Evolutionary conservation across 2,113 vertebrate genomes (phyloP).

Genomic region (Zosterops japonicus): DNA sequence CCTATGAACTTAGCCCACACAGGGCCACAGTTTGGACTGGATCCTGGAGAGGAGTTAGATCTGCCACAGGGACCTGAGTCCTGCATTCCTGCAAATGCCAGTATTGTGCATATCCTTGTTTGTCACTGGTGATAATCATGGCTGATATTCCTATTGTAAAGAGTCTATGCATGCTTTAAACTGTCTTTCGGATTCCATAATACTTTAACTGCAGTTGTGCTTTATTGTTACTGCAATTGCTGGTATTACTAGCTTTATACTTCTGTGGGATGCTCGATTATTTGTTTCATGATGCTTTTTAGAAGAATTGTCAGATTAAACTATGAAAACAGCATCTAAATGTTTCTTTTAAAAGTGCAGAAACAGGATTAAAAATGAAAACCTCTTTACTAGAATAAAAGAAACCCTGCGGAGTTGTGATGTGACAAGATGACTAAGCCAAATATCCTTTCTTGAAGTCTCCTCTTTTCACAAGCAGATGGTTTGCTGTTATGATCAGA

Average conservation of each 20-base stretch:
- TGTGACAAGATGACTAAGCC: background rate
- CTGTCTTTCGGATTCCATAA: background rate
- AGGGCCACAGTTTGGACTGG: background rate
- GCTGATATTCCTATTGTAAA: background rate
- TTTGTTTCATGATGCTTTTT: background rate
- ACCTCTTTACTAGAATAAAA: background rate
- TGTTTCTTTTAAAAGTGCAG: background rate
- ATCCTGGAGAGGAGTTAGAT: background rate
- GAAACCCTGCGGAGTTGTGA: background rate
- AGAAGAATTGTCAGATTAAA: background rate
- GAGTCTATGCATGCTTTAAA: background rate
- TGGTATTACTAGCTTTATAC: background rate
- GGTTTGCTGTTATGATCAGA: background rate
- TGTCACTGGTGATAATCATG: background rate
- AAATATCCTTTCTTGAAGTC: background rate
- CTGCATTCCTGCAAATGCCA: background rate
- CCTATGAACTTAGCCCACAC: background rate
- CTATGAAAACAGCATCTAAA: background rate
- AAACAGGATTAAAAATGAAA: background rate
- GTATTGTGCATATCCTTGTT: background rate
- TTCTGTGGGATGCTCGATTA: background rate
- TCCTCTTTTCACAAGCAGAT: background rate
- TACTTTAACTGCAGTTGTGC: background rate
- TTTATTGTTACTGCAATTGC: background rate
- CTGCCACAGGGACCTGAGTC: fast-evolving